A percentile compares a stretch with the other conserved stretches of the same genome.
Conservation (phyloP, 2,113 vertebrate species). For the Cheilinus undulatus region DNA sequence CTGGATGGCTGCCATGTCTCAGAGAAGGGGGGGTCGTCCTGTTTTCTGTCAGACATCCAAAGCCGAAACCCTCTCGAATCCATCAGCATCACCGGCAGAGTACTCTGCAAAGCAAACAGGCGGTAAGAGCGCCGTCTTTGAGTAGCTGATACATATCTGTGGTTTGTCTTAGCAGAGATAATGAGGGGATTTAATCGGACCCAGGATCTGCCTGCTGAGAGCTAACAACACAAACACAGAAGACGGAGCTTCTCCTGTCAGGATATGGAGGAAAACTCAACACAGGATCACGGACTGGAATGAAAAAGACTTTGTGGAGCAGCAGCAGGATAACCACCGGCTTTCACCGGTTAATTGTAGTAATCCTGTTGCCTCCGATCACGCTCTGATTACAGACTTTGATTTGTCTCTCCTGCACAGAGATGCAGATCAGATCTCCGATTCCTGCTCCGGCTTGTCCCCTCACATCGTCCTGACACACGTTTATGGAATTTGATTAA, state of each 20-base stretch:
- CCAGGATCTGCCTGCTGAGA: constrained; percentile 9
- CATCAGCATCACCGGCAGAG: background rate
- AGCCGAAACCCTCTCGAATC: background rate
- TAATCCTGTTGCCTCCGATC: constrained; percentile 61
- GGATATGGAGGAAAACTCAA: constrained; percentile 19
- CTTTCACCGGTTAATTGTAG: constrained; percentile 67
- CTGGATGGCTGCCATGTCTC: constrained; percentile 47
- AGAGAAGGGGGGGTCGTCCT: constrained; percentile 2
- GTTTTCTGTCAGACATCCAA: background rate
- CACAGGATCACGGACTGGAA: constrained; percentile 16
- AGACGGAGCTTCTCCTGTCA: constrained; percentile 7
- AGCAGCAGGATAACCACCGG: constrained; percentile 55
- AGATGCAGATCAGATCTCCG: constrained; percentile 29
- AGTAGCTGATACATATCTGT: background rate
- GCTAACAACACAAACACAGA: constrained; percentile 21
- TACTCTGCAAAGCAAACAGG: background rate
- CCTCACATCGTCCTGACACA: constrained; percentile 45
- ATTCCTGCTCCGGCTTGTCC: constrained; percentile 61
- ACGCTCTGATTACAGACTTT: constrained; percentile 57
- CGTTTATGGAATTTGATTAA: constrained; percentile 78
- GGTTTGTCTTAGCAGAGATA: constrained; percentile 9
- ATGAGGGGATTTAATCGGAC: constrained; percentile 26
- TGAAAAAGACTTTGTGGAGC: constrained; percentile 60
- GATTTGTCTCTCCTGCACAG: constrained; percentile 7
- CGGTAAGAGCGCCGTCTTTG: background rate